phyloP scores from a whole-genome alignment of 2,113 vertebrate genomes.

The Perognathus longimembris region DNA sequence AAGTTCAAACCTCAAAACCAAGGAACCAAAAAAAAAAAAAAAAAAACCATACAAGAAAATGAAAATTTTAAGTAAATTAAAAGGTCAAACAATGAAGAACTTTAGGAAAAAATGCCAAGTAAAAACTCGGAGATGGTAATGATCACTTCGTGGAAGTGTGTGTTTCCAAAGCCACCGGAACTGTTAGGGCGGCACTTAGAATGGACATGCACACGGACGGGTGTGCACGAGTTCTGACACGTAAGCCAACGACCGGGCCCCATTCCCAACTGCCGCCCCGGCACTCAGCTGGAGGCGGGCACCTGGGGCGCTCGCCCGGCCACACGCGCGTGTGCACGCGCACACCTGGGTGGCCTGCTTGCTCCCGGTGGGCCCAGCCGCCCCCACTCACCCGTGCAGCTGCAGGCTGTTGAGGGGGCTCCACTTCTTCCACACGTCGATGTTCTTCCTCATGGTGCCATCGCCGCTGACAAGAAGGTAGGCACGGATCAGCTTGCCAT shows the following conservation, averaged over 20 bases:
- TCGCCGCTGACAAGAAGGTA: slow-evolving; percentile 91
- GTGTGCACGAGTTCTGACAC: background rate
- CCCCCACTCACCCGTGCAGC: slow-evolving; percentile 93
- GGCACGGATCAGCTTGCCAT: background rate
- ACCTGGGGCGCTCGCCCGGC: no score
- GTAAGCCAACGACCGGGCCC: rapidly evolving
- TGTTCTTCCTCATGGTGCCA: slow-evolving; percentile 98
- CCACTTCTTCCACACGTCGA: slow-evolving; percentile 99
- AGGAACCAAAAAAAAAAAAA: no score
- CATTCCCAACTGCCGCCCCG: rapidly evolving
- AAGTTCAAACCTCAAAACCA: no score
- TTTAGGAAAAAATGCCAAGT: no score
- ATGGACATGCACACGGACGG: background rate
- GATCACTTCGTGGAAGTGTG: background rate
- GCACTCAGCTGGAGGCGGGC: rapidly evolving
- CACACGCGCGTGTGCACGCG: no score
- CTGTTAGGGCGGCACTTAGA: background rate
- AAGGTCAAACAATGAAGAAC: background rate
- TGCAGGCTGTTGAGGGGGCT: slow-evolving; percentile 97
- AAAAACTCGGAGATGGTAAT: background rate
- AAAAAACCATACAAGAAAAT: no score
- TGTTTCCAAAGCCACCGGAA: background rate
- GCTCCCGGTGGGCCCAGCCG: background rate
- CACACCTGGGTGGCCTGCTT: background rate
- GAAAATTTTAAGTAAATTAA: no score